phyloP scores from a whole-genome alignment of 2,888 invertebrate genomes.

The Habroteleia sp. region DNA sequence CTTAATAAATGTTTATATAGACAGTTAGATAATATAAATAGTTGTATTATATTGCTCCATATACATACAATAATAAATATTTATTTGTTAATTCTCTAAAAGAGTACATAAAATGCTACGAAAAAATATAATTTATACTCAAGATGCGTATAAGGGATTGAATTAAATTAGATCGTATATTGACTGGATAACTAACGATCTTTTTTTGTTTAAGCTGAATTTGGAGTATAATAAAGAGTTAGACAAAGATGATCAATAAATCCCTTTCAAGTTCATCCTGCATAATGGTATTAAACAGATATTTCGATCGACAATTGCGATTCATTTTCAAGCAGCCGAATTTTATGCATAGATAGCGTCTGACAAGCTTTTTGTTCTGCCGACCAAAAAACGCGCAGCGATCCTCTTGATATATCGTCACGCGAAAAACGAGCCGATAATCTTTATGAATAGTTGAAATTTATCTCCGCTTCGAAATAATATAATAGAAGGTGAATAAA shows the following conservation, averaged over 20 bases:
- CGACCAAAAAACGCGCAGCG: conserved; percentile 32
- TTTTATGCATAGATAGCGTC: conserved; percentile 54
- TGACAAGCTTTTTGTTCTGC: conserved; percentile 46
- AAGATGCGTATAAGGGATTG: neutral
- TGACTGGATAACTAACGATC: neutral
- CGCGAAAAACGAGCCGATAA: conserved; percentile 50
- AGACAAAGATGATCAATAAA: conserved; percentile 33
- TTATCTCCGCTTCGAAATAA: conserved; percentile 41
- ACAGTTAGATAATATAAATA: no score
- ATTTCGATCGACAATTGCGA: conserved; percentile 36
- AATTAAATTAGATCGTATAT: neutral
- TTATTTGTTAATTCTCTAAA: no score
- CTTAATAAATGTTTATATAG: no score
- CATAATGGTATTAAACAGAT: conserved; percentile 29
- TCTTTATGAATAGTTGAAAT: conserved; percentile 54
- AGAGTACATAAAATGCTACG: no score
- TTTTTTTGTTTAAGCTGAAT: conserved; percentile 7
- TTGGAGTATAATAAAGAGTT: conserved; percentile 21
- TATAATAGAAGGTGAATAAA: conserved; percentile 30
- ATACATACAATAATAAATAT: no score
- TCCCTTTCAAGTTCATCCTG: conserved; percentile 28
- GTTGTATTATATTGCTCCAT: no score
- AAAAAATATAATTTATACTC: no score
- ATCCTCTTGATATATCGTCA: conserved; percentile 43
- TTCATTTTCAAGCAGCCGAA: conserved; percentile 32